These are phyloP conservation scores for Watersipora subatra DNA, from an alignment of 1,140 invertebrate species.

Conservation along the genomic window DNA sequence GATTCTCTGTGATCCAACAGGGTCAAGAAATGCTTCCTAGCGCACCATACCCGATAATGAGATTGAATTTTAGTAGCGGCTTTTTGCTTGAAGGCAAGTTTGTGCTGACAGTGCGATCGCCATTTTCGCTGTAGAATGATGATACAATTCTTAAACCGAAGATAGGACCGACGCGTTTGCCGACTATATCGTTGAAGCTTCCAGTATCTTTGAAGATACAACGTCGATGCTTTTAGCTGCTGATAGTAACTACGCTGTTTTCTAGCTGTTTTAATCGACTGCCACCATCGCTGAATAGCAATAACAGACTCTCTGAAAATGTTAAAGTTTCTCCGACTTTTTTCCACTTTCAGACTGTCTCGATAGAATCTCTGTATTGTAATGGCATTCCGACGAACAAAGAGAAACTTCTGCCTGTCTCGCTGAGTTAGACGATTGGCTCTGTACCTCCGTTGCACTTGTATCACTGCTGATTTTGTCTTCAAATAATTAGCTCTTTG, in stretches of 20 bases:
- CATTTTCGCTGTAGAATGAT: no score
- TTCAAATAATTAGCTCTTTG: no score
- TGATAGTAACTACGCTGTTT: no score
- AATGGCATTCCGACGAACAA: constrained; percentile 9
- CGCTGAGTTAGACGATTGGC: neutral
- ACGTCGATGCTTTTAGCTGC: no score
- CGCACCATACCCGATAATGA: neutral
- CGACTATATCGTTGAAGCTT: no score
- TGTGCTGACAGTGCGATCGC: no score
- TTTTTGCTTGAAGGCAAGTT: no score
- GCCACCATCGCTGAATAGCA: constrained; percentile 12
- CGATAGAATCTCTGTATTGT: constrained; percentile 17
- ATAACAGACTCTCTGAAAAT: constrained; percentile 7
- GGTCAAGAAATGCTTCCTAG: neutral
- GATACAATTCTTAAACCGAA: no score
- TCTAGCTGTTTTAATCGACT: no score
- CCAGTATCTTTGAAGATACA: no score
- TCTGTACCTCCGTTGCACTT: neutral
- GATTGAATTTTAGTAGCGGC: neutral
- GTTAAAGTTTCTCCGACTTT: constrained; percentile 6
- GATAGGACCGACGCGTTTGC: no score
- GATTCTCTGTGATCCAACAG: no score
- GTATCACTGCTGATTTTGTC: neutral
- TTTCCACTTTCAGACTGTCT: constrained; percentile 6
- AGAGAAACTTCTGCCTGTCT: constrained; percentile 5